These are phyloP conservation scores for Bibio marci DNA, from an alignment of 2,888 invertebrate species.

Conservation along the genomic window DNA sequence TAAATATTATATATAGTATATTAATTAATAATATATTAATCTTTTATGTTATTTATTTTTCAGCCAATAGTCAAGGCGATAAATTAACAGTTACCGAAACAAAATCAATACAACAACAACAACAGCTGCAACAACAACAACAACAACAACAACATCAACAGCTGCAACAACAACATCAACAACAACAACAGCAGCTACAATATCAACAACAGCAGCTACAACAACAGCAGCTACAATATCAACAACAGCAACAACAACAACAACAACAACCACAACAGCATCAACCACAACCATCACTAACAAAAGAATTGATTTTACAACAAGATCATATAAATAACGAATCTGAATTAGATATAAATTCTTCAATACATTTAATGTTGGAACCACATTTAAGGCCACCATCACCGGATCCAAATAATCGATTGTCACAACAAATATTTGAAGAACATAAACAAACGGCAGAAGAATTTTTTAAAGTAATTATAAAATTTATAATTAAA, in stretches of 20 bases:
- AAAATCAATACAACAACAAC: slow-evolving; percentile 13
- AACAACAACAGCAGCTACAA: too few relatives aligned
- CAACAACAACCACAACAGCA: slow-evolving; percentile 6
- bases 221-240: slow-evolving; percentile 4
- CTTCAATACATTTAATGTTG: slow-evolving; percentile 58
- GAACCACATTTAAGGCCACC: slow-evolving; percentile 70
- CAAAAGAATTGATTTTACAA: neutral
- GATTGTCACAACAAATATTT: slow-evolving; percentile 69
- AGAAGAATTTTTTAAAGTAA: slow-evolving; percentile 70
- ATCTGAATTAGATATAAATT: slow-evolving; percentile 38
- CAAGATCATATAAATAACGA: slow-evolving; percentile 19
- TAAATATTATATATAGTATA: too few relatives aligned
- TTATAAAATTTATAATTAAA: neutral
- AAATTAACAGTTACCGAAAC: slow-evolving; percentile 26
- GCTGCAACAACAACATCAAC: slow-evolving; percentile 1
- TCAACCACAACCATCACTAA: slow-evolving; percentile 1
- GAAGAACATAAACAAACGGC: slow-evolving; percentile 78
- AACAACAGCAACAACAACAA: slow-evolving; percentile 6
- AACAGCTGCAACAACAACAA: slow-evolving; percentile 6
- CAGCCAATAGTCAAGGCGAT: slow-evolving; percentile 29
- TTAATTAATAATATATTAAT: too few relatives aligned
- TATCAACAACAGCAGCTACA: slow-evolving; percentile 7
- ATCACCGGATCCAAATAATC: slow-evolving; percentile 58
- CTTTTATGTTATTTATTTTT: slow-evolving; percentile 9
- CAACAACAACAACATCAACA: slow-evolving; percentile 6